Base-by-base conservation (phyloP, 2,797 vertebrate species). In the Squalus acanthias region DNA sequence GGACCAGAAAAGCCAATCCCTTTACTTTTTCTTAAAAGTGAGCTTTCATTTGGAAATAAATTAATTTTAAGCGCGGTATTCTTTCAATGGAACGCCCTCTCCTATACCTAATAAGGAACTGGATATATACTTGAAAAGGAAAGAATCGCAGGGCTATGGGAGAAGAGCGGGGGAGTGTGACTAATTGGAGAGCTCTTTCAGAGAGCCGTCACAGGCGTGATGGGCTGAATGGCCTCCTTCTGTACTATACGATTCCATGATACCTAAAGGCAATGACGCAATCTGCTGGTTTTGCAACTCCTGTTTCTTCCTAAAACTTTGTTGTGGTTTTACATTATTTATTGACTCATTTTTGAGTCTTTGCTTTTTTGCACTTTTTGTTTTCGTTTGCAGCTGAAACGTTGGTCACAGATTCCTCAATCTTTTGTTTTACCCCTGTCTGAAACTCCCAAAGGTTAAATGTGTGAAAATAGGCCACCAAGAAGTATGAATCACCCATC, bases 371-470 rank as follows among this genome's bases (percentile, higher is more conserved):
- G 39, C n/a, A 39, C 63, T 93, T 67, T 65, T 89, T 89, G 26
- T 67, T 67, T 67, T 39, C 63, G 39, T 67, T 39, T 93, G 63
- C n/a, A 67, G 39, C 91, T 69, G n/a, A 93, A 69, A 69, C 63
- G 17, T 85, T 85, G 65, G 63, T 67, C 17, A 22, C n/a, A 65
- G 91, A 67, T 93, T 12, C 15, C 39, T 82, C n/a, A 46, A 3
- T 39, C 22, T 15, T 82, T 82, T 82, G 39, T 13, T 46, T 82
- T 82, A 39, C 39, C 63, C n/a, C 46, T n/a, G 65, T 4, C n/a
- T 69, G 91, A 93, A 93, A 93, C 65, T 93, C 63, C 65, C 63
- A 69, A 93, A n/a, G 67, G 91, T 46, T 93, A 69, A 3, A 93
- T 12, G n/a, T 69, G 20, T 93, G 91, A 93, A 93, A 93, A 69